phyloP scores from a whole-genome alignment of 2,888 invertebrate species.

The Unio delphinus region DNA sequence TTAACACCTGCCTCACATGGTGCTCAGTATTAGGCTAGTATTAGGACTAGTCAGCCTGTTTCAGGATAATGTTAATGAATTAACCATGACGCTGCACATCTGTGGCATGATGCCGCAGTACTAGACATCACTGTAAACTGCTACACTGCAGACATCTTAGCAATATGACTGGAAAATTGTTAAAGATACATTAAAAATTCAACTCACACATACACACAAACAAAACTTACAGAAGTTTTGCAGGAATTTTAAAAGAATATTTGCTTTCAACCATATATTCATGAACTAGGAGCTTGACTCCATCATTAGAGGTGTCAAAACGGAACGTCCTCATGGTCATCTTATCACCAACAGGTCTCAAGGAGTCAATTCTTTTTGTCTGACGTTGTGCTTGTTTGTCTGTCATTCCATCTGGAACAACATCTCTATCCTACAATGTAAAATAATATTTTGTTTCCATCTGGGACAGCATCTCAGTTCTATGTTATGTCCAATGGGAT shows the following conservation, averaged over 20 bases:
- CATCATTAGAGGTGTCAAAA: constrained; percentile 85
- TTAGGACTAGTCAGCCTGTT: too few species aligned
- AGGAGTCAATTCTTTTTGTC: constrained; percentile 50
- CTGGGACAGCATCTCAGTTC: background rate
- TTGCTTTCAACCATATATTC: constrained; percentile 94
- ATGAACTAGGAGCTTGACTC: constrained; percentile 92
- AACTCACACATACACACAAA: background rate
- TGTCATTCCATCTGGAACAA: background rate
- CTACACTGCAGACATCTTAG: too few species aligned
- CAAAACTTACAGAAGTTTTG: constrained; percentile 86
- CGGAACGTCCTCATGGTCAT: constrained; percentile 82
- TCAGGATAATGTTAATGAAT: too few species aligned
- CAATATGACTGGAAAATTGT: too few species aligned
- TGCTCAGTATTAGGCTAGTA: too few species aligned
- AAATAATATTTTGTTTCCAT: too few species aligned
- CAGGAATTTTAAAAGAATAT: constrained; percentile 87
- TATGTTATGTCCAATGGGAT: too few species aligned
- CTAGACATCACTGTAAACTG: too few species aligned
- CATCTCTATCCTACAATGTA: background rate
- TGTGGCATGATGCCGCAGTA: too few species aligned
- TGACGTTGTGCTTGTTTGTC: constrained; percentile 16
- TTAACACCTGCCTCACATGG: too few species aligned
- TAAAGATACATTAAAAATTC: background rate
- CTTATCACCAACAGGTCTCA: constrained; percentile 75
- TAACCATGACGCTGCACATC: too few species aligned